Evolutionary conservation across 2,888 invertebrate genomes (phyloP).

Genomic region (Autographa gamma): DNA sequence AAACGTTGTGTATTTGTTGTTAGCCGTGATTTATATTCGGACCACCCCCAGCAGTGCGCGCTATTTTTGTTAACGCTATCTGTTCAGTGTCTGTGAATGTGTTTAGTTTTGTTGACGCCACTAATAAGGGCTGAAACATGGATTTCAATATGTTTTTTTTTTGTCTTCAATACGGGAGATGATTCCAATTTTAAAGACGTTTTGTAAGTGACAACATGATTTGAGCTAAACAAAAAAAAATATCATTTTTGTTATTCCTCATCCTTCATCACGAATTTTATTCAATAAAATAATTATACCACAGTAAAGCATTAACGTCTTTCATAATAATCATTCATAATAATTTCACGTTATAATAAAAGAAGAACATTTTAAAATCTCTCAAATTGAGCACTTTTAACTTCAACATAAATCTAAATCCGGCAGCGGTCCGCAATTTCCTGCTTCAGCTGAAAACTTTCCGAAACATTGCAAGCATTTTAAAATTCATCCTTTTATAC

Average conservation of each 20-base stretch:
- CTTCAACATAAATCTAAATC: neutral
- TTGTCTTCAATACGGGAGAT: neutral
- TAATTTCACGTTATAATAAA: too few species aligned
- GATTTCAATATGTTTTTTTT: conserved; percentile 16
- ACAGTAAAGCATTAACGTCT: too few species aligned
- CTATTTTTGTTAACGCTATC: conserved; percentile 59
- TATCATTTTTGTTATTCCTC: too few species aligned
- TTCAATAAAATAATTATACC: too few species aligned
- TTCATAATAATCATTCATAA: too few species aligned
- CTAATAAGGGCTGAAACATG: conserved; percentile 49
- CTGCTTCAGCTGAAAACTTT: neutral
- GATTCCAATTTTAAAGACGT: conserved; percentile 8
- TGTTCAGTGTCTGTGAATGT: conserved; percentile 55
- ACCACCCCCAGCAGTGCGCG: conserved; percentile 34
- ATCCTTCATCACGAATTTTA: too few species aligned
- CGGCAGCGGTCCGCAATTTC: too few species aligned
- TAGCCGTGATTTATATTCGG: conserved; percentile 61
- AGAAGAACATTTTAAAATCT: neutral
- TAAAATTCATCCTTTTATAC: conserved; percentile 7
- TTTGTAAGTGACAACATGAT: neutral
- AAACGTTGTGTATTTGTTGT: conserved; percentile 61
- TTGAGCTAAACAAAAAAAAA: too few species aligned
- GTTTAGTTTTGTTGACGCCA: conserved; percentile 43
- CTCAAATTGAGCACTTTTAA: conserved; percentile 4
- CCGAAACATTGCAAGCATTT: conserved; percentile 6